Conservation (phyloP, 2,797 vertebrate species). For the Epinephelus awoara region DNA sequence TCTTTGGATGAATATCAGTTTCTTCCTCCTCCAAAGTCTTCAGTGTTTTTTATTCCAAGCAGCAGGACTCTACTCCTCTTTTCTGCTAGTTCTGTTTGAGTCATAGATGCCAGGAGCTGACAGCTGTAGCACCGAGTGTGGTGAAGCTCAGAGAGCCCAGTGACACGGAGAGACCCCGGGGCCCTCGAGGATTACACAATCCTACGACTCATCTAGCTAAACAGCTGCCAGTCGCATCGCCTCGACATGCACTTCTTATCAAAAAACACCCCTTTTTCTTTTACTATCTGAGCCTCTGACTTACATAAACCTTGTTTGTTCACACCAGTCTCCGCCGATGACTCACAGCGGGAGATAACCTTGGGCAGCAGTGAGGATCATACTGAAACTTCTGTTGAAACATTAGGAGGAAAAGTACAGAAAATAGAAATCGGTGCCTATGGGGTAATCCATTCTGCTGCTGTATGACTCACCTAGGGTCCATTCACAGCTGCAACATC, state of each 20-base stretch:
- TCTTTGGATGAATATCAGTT: slow-evolving; percentile 49
- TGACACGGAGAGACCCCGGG: slow-evolving; percentile 52
- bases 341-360: slow-evolving; percentile 69
- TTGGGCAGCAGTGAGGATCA: slow-evolving; percentile 39
- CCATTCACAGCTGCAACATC: slow-evolving; percentile 46
- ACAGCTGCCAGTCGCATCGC: slow-evolving; percentile 60
- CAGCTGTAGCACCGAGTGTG: slow-evolving; percentile 51
- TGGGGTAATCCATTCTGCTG: slow-evolving; percentile 56
- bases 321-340: slow-evolving; percentile 51
- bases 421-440: slow-evolving; percentile 59
- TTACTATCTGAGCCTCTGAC: slow-evolving; percentile 29
- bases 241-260: slow-evolving; percentile 32
- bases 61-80: slow-evolving; percentile 9
- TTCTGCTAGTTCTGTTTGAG: slow-evolving; percentile 41
- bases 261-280: slow-evolving; percentile 35
- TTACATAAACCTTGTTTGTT: slow-evolving; percentile 54
- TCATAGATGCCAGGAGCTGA: slow-evolving; percentile 45
- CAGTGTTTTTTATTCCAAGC: slow-evolving; percentile 13
- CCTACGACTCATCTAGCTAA: slow-evolving; percentile 55
- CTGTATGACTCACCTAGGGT: slow-evolving; percentile 62
- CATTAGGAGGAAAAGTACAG: slow-evolving; percentile 44
- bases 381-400: slow-evolving; percentile 60
- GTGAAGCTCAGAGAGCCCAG: slow-evolving; percentile 41
- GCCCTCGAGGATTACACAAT: slow-evolving; percentile 69
- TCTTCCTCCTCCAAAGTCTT: slow-evolving; percentile 36